These are phyloP conservation scores for Cyprinodon diabolis DNA, from an alignment of 2,797 vertebrate genomes.

Conservation along the genomic window DNA sequence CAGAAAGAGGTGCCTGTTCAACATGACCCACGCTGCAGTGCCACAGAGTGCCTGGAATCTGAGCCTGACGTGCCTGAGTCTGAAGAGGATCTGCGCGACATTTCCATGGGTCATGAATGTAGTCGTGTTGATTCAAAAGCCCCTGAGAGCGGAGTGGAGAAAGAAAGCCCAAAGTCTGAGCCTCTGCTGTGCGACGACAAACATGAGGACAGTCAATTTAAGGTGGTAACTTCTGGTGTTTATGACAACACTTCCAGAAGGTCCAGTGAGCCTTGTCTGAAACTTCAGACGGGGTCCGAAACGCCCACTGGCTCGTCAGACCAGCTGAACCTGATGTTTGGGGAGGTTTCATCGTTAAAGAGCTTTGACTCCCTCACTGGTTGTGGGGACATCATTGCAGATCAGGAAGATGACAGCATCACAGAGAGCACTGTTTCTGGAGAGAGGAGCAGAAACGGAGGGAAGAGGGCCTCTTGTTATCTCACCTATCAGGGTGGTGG, in stretches of 20 bases:
- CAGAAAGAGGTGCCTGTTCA: constrained; percentile 68
- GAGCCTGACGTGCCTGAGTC: constrained; percentile 80
- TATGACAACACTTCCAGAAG: constrained; percentile 37
- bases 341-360: constrained; percentile 93
- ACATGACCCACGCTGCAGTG: constrained; percentile 56
- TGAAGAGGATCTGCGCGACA: constrained; percentile 49
- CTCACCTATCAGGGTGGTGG: constrained; percentile 97
- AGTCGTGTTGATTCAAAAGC: constrained; percentile 40
- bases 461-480: constrained; percentile 91
- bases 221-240: constrained; percentile 27
- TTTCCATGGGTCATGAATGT: constrained; percentile 66
- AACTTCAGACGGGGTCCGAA: constrained; percentile 73
- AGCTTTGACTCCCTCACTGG: constrained; percentile 98
- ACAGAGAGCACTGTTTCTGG: constrained; percentile 88
- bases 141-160: constrained; percentile 48
- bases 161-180: constrained; percentile 52
- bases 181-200: constrained; percentile 45
- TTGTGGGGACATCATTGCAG: constrained; percentile 96
- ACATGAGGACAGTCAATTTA: constrained; percentile 36
- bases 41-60: constrained; percentile 68
- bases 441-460: constrained; percentile 85
- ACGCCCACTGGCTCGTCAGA: constrained; percentile 80
- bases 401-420: constrained; percentile 93
- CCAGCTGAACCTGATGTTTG: constrained; percentile 85
- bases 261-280: constrained; percentile 61